A percentile compares a stretch with the other conserved stretches of the same genome.
Evolutionary conservation across 2,797 vertebrate species (phyloP).

Genomic region (Rhinoraja longicauda): DNA sequence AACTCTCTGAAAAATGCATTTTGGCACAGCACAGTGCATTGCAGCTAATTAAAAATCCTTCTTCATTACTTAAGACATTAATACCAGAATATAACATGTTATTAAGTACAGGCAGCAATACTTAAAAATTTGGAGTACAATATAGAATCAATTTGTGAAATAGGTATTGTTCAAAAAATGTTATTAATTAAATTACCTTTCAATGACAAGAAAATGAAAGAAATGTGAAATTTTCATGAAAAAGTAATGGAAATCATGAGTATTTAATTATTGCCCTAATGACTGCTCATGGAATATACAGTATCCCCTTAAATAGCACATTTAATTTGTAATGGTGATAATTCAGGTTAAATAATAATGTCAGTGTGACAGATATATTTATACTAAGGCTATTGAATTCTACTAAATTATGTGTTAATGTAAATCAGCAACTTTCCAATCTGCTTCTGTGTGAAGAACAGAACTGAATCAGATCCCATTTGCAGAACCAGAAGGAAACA

Average conservation of each 20-base stretch:
- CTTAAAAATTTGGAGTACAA: neutral
- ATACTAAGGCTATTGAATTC: neutral
- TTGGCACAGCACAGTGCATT: neutral
- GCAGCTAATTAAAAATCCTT: neutral
- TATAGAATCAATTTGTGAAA: neutral
- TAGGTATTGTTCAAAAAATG: constrained; percentile 14
- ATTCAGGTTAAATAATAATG: neutral
- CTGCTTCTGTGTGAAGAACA: neutral
- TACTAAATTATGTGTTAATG: neutral
- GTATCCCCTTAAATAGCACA: constrained; percentile 23
- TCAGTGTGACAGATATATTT: neutral
- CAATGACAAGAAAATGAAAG: neutral
- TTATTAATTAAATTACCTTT: constrained; percentile 28
- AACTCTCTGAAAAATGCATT: neutral
- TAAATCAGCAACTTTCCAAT: constrained; percentile 26
- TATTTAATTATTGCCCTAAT: neutral
- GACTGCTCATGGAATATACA: neutral
- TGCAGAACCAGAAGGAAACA: neutral
- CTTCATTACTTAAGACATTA: constrained; percentile 25
- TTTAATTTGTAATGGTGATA: neutral
- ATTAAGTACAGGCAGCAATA: neutral
- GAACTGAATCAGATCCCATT: neutral
- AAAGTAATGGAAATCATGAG: constrained; percentile 20
- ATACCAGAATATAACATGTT: neutral
- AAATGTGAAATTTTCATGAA: constrained; percentile 17